Conservation (phyloP, 1,140 invertebrate species). For the Pseudomyrmex cubaensis region DNA sequence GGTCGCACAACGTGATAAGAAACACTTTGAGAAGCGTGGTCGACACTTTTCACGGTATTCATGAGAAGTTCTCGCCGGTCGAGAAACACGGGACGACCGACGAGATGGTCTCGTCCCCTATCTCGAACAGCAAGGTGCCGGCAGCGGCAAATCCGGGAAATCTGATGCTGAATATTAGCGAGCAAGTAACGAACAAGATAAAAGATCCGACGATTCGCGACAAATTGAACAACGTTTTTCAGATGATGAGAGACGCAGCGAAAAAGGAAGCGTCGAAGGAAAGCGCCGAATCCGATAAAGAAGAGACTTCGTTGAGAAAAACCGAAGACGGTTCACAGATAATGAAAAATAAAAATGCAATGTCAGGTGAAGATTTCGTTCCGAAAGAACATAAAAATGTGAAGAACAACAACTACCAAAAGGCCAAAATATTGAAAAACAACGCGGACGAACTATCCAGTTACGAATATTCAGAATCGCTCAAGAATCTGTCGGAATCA, state of each 20-base stretch:
- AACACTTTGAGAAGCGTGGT: constrained; percentile 59
- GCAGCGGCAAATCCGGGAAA: neutral
- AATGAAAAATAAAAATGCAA: neutral
- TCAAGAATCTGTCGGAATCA: neutral
- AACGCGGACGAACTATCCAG: neutral
- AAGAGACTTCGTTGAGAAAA: neutral
- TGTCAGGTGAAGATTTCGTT: neutral
- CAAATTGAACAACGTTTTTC: constrained; percentile 66
- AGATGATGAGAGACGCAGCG: neutral
- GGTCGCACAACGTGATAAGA: constrained; percentile 56
- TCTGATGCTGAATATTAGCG: constrained; percentile 47
- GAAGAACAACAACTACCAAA: neutral
- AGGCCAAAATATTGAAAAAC: constrained; percentile 5
- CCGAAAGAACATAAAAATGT: neutral
- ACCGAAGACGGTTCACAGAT: neutral
- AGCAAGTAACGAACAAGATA: constrained; percentile 23
- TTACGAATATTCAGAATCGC: neutral
- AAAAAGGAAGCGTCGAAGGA: neutral
- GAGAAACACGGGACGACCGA: constrained; percentile 55
- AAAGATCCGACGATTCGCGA: constrained; percentile 66
- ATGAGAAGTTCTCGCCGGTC: constrained; percentile 36
- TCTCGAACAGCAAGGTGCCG: neutral
- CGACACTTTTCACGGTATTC: neutral
- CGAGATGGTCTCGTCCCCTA: constrained; percentile 37
- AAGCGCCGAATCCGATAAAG: neutral